These are phyloP conservation scores for Poicephalus gulielmi DNA, from an alignment of 2,113 vertebrate genomes.

Conservation along the genomic window DNA sequence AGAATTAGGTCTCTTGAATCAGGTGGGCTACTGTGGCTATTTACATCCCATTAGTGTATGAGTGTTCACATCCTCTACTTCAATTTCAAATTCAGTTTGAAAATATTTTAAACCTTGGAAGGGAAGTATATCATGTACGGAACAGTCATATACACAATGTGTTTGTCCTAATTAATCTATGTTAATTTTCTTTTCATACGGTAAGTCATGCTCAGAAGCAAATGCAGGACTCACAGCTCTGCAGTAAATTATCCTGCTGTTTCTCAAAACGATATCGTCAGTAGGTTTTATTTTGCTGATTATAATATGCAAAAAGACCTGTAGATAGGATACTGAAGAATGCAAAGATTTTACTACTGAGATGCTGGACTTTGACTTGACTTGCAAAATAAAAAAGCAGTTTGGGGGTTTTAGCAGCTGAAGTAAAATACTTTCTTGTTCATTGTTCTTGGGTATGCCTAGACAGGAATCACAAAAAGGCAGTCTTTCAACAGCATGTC, in stretches of 20 bases:
- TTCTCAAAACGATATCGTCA: not conserved
- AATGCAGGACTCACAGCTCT: not conserved
- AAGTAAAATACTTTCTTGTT: not conserved
- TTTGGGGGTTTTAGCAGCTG: not conserved
- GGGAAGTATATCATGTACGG: not conserved
- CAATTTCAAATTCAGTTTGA: not conserved
- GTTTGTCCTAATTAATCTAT: not conserved
- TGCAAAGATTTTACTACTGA: not conserved
- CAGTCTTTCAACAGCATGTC: not conserved
- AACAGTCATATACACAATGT: not conserved
- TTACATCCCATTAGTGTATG: not conserved
- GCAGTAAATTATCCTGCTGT: not conserved
- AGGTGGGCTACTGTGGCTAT: not conserved
- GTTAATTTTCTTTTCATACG: not conserved
- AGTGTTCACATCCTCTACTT: not conserved
- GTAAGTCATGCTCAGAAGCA: not conserved
- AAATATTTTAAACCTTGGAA: not conserved
- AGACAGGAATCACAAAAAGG: not conserved
- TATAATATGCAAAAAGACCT: not conserved
- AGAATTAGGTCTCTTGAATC: not conserved
- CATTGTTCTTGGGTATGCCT: not conserved
- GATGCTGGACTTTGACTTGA: not conserved
- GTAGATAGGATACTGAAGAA: not conserved
- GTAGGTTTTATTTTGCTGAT: not conserved
- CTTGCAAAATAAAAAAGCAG: not conserved